Percentiles rank a stretch among this genome's conserved stretches.
Conservation (phyloP, 2,888 invertebrate species). For the Tiliacea citrago region DNA sequence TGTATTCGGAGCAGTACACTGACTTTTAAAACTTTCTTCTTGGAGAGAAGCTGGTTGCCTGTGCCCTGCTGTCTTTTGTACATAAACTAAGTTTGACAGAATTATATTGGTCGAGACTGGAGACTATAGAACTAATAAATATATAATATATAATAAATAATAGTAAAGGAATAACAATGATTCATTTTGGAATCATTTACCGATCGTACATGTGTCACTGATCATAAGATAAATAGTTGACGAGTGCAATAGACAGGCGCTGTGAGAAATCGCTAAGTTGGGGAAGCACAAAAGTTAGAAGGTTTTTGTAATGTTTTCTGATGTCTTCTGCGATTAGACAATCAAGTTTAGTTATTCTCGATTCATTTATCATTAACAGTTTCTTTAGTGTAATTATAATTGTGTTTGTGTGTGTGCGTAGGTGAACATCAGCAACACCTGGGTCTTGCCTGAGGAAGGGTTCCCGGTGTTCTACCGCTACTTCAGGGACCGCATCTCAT, state of each 20-base stretch:
- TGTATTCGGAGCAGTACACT: constrained; percentile 45
- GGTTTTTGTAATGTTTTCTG: constrained; percentile 7
- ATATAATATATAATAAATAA: no score
- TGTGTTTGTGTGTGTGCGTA: constrained; percentile 75
- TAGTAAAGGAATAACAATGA: constrained; percentile 7
- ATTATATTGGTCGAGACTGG: constrained; percentile 33
- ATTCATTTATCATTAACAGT: no score
- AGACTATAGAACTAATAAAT: constrained; percentile 12
- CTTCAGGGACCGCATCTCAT: constrained; percentile 95
- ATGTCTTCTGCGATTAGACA: not conserved
- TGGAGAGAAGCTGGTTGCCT: constrained; percentile 36
- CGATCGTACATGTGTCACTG: constrained; percentile 1
- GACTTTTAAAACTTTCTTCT: constrained; percentile 58
- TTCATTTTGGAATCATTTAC: constrained; percentile 3
- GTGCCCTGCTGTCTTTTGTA: constrained; percentile 34
- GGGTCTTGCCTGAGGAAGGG: constrained; percentile 95
- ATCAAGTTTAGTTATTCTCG: not conserved
- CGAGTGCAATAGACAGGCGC: constrained; percentile 41
- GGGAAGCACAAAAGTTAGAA: not conserved
- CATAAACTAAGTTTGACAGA: constrained; percentile 48
- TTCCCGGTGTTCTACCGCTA: constrained; percentile 96
- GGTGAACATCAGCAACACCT: constrained; percentile 96
- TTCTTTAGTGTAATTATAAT: not conserved
- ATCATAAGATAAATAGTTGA: constrained; percentile 32
- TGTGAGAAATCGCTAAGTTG: constrained; percentile 38